Evolutionary conservation across 2,797 vertebrate genomes (phyloP).

Genomic region (Pseudochaenichthys georgianus): DNA sequence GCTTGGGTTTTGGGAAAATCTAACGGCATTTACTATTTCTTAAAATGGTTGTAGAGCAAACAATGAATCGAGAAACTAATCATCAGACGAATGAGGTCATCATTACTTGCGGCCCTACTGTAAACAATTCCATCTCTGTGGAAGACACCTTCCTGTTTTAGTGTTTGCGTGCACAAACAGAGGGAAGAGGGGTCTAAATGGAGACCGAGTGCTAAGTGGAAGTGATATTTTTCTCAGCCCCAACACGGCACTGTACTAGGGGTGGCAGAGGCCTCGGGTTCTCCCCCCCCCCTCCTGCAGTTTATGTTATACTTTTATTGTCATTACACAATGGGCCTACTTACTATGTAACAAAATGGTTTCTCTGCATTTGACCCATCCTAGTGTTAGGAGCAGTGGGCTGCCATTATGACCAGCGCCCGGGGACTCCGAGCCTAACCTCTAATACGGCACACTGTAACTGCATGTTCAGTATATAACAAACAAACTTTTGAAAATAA

Average conservation of each 20-base stretch:
- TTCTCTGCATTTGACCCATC: too few species aligned
- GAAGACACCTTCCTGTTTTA: constrained; percentile 13
- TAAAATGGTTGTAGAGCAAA: background rate
- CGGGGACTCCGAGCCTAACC: constrained; percentile 7
- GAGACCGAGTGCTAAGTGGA: constrained; percentile 63
- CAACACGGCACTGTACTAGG: constrained; percentile 28
- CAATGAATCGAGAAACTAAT: background rate
- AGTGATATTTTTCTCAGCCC: constrained; percentile 70
- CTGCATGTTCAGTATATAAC: constrained; percentile 17
- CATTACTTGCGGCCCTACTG: background rate
- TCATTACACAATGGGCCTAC: too few species aligned
- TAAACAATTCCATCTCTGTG: background rate
- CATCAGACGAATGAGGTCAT: background rate
- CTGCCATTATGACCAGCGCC: too few species aligned
- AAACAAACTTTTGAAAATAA: constrained; percentile 41
- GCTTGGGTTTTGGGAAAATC: background rate
- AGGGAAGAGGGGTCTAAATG: constrained; percentile 25
- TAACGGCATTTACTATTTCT: background rate
- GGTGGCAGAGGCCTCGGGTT: constrained; percentile 23
- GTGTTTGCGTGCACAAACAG: constrained; percentile 29
- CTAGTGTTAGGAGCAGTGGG: too few species aligned
- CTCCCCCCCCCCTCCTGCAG: constrained; percentile 36
- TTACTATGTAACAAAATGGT: too few species aligned
- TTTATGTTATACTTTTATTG: too few species aligned
- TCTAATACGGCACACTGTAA: constrained; percentile 10